Evolutionary conservation across 2,113 vertebrate species (phyloP).

Genomic region (Thalassarche chlororhynchos): DNA sequence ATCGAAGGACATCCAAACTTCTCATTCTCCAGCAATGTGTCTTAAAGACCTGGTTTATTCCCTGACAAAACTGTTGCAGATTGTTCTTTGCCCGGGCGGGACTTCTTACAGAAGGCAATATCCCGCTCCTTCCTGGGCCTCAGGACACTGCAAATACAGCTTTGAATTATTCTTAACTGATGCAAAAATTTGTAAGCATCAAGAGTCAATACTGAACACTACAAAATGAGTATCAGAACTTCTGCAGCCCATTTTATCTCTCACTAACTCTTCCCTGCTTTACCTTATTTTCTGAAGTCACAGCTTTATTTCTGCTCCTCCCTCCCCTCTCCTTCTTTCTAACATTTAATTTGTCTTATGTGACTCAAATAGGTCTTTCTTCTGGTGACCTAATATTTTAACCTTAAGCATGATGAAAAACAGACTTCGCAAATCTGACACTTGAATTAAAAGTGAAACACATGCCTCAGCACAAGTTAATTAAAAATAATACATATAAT

Average conservation of each 20-base stretch:
- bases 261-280: background rate
- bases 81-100: background rate
- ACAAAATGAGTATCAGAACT: background rate
- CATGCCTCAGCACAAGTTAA: slow-evolving; percentile 31
- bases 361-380: slow-evolving; percentile 37
- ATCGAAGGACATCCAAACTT: background rate
- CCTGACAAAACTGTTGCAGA: background rate
- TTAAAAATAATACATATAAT: slow-evolving; percentile 54
- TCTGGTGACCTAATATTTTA: slow-evolving; percentile 57
- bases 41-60: background rate
- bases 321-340: slow-evolving; percentile 36
- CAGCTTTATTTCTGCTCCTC: slow-evolving; percentile 19
- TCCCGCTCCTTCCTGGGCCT: background rate
- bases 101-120: background rate
- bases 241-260: background rate
- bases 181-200: background rate
- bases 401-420: slow-evolving; percentile 43
- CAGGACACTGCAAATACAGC: background rate
- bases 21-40: background rate
- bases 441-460: slow-evolving; percentile 51
- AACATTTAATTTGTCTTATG: slow-evolving; percentile 57
- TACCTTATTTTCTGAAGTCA: background rate
- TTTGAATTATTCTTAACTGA: background rate
- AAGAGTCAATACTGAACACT: background rate
- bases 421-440: slow-evolving; percentile 47